These are phyloP conservation scores for Blastomussa wellsi DNA, from an alignment of 92 coral and sea anemone genomes.

Conservation along the genomic window DNA sequence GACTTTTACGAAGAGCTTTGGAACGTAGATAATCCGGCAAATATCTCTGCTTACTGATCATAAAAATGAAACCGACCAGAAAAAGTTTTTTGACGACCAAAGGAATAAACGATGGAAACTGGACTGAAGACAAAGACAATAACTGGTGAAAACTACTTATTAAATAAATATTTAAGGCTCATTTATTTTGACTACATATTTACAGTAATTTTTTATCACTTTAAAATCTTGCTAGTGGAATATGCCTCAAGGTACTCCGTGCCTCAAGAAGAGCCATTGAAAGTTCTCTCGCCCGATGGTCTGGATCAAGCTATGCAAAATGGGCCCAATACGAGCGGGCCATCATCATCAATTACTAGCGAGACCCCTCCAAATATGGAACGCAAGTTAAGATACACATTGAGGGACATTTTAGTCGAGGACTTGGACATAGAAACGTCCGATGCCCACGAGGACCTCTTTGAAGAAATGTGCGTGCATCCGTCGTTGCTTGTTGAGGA, in stretches of 20 bases:
- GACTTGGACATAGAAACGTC: slow-evolving; percentile 21
- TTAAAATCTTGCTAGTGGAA: neutral
- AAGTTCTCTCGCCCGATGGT: neutral
- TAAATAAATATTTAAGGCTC: too few relatives aligned
- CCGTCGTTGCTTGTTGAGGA: neutral
- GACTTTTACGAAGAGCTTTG: neutral
- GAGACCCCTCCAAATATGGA: slow-evolving; percentile 11
- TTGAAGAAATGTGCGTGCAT: slow-evolving; percentile 3
- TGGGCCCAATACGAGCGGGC: neutral
- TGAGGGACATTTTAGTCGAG: slow-evolving; percentile 22
- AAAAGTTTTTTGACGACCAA: too few relatives aligned
- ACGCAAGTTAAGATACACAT: slow-evolving; percentile 4
- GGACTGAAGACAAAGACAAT: neutral
- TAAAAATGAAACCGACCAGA: too few relatives aligned
- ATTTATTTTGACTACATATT: too few relatives aligned
- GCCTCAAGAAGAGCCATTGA: neutral
- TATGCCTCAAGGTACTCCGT: slow-evolving; percentile 32
- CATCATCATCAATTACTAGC: neutral
- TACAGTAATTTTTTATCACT: neutral
- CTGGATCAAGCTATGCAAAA: neutral
- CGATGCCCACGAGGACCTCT: slow-evolving; percentile 4
- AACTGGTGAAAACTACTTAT: neutral
- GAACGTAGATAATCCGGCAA: neutral
- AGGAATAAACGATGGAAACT: too few relatives aligned
- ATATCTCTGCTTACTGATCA: too few relatives aligned